Evolutionary conservation across 2,888 invertebrate genomes (phyloP).

Genomic region (Oasisia sp.): DNA sequence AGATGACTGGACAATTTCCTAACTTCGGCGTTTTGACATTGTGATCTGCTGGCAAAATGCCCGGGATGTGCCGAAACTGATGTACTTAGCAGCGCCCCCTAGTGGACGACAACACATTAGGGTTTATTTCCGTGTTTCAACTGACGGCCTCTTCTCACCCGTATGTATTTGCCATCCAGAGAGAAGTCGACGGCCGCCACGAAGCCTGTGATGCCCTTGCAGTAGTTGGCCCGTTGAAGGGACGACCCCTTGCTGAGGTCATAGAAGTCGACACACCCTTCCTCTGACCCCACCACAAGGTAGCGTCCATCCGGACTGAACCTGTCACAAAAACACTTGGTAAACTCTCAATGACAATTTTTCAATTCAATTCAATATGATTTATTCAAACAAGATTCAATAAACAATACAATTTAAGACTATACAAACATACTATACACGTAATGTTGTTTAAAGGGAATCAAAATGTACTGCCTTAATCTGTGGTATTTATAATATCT

Average conservation of each 20-base stretch:
- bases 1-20: too few relatives aligned
- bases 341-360: not conserved
- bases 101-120: too few relatives aligned
- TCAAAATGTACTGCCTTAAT: not conserved
- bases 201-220: constrained; percentile 61
- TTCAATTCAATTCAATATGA: too few relatives aligned
- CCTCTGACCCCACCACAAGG: constrained; percentile 63
- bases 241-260: constrained; percentile 47
- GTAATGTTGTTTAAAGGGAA: too few relatives aligned
- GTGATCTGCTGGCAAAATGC: too few relatives aligned
- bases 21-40: too few relatives aligned
- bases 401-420: too few relatives aligned
- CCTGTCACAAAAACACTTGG: constrained; percentile 43
- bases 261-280: constrained; percentile 64
- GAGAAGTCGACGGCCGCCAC: constrained; percentile 65
- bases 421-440: too few relatives aligned
- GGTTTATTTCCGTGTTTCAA: not conserved
- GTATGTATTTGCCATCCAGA: constrained; percentile 61
- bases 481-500: not conserved
- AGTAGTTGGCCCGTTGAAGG: constrained; percentile 58
- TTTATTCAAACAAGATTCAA: too few relatives aligned
- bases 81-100: too few relatives aligned
- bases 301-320: constrained; percentile 62
- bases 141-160: constrained; percentile 49
- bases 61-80: too few relatives aligned